Conservation (phyloP, 2,888 invertebrate species). For the Venusia cambrica region DNA sequence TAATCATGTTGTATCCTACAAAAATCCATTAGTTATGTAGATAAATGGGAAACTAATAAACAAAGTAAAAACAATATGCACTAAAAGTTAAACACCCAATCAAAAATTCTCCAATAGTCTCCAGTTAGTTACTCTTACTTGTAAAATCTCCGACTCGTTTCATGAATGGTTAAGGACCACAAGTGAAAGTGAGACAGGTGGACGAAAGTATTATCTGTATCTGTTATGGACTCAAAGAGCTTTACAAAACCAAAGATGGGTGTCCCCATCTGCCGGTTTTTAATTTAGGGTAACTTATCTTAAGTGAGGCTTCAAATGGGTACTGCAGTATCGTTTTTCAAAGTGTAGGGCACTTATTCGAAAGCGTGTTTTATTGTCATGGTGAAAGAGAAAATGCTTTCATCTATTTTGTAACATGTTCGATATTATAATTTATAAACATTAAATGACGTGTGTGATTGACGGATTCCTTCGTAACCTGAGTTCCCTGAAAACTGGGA, state of each 20-base stretch:
- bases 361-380: slow-evolving; percentile 3
- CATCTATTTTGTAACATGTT: too few relatives aligned
- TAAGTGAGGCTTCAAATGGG: slow-evolving; percentile 5
- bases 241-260: slow-evolving; percentile 14
- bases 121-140: too few relatives aligned
- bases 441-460: neutral
- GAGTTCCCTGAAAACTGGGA: too few relatives aligned
- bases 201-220: slow-evolving; percentile 27
- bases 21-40: too few relatives aligned
- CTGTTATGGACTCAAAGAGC: slow-evolving; percentile 21
- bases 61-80: too few relatives aligned
- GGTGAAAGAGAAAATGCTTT: slow-evolving; percentile 11
- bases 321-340: slow-evolving; percentile 1
- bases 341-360: neutral
- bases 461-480: neutral
- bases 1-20: too few relatives aligned
- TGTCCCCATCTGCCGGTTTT: slow-evolving; percentile 11
- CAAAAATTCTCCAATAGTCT: too few relatives aligned
- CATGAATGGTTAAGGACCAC: slow-evolving; percentile 29
- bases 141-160: slow-evolving; percentile 10
- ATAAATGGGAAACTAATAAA: too few relatives aligned
- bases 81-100: too few relatives aligned
- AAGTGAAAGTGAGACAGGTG: slow-evolving; percentile 31
- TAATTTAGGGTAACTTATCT: slow-evolving; percentile 10
- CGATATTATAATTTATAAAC: too few relatives aligned